phyloP scores from a whole-genome alignment of 2,888 invertebrate species.

The Punctoribates punctum region DNA sequence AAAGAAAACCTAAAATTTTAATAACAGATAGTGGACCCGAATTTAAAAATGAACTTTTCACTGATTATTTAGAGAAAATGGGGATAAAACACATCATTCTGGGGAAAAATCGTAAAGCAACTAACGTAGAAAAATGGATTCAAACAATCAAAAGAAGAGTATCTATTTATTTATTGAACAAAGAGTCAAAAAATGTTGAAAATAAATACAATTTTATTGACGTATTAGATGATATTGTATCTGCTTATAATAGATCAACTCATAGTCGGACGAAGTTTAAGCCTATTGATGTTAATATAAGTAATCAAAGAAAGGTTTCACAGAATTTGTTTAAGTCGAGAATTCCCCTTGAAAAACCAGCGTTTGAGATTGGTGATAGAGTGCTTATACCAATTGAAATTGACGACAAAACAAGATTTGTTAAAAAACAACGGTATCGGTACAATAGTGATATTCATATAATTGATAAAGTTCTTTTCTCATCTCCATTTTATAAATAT shows the following conservation, averaged over 20 bases:
- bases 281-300: not conserved
- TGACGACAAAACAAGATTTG: not conserved
- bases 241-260: not conserved
- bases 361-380: not conserved
- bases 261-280: not conserved
- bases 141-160: not conserved
- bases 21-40: not conserved
- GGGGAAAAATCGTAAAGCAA: not conserved
- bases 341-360: not conserved
- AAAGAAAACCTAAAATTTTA: not conserved
- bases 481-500: constrained; percentile 14
- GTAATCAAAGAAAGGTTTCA: not conserved
- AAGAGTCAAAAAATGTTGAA: not conserved
- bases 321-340: not conserved
- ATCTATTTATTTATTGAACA: not conserved
- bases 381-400: not conserved
- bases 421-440: not conserved
- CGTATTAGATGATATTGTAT: not conserved
- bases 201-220: not conserved
- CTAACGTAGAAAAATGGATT: not conserved
- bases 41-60: not conserved
- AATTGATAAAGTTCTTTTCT: not conserved
- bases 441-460: not conserved
- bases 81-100: not conserved
- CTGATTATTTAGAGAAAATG: not conserved